Conservation (phyloP, 23 tunicate genomes). For the Styela clava region DNA sequence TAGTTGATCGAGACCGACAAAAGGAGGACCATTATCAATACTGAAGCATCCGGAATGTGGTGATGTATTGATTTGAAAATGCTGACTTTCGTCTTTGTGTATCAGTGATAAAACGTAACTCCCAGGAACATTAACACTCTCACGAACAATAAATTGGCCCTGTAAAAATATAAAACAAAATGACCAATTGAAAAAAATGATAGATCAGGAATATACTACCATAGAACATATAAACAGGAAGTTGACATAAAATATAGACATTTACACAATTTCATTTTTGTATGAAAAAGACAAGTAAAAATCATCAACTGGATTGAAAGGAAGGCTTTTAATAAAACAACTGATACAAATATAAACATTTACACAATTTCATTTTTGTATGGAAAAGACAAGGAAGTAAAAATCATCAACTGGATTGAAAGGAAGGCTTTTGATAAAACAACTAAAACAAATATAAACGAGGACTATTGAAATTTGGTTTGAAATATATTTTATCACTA, state of each 20-base stretch:
- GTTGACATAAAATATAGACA: background rate
- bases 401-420: no score
- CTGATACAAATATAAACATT: no score
- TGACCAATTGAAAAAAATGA: background rate
- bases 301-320: no score
- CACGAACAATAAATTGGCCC: conserved; percentile 93
- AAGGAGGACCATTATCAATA: conserved; percentile 96
- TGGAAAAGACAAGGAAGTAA: no score
- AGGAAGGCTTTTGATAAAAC: no score
- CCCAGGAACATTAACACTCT: conserved; percentile 73
- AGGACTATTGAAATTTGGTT: no score
- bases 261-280: no score
- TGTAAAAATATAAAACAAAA: background rate
- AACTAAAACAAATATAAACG: no score
- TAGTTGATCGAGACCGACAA: conserved; percentile 97
- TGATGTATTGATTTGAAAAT: conserved; percentile 86
- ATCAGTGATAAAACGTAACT: conserved; percentile 82
- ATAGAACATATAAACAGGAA: background rate
- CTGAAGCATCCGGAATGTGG: conserved; percentile 89
- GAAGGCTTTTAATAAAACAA: no score
- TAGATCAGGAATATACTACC: background rate
- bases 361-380: no score
- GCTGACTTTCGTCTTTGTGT: conserved; percentile 77
- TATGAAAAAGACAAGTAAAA: no score
- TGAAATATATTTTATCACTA: no score